Percentiles rank a stretch among this genome's conserved stretches.
These are phyloP conservation scores for Odontothrips loti DNA, from an alignment of 2,888 invertebrate species.

Conservation along the genomic window DNA sequence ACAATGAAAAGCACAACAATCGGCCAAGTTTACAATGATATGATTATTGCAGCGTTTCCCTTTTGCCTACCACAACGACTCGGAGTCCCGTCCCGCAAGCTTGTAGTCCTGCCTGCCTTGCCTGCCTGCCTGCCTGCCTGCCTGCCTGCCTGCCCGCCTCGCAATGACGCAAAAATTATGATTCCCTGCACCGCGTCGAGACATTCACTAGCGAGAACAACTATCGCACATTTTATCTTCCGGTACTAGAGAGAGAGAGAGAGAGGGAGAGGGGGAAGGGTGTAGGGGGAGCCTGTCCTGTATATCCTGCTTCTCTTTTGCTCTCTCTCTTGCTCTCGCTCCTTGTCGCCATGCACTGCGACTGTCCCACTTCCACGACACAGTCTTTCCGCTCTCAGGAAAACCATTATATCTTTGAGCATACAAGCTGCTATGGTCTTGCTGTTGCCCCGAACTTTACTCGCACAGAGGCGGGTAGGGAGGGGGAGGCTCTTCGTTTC, in stretches of 20 bases:
- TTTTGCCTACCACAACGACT: background rate
- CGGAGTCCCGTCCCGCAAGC: background rate
- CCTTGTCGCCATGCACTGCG: background rate
- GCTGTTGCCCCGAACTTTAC: conserved; percentile 3
- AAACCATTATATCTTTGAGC: conserved; percentile 25
- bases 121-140: background rate
- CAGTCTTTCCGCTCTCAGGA: conserved; percentile 14
- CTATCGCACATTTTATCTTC: conserved; percentile 25
- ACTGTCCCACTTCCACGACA: background rate
- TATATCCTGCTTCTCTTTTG: background rate
- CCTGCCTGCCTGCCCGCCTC: background rate
- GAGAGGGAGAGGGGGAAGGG: no score
- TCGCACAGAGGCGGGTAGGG: background rate
- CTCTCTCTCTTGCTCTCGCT: background rate
- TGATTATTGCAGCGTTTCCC: conserved; percentile 11
- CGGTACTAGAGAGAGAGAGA: background rate
- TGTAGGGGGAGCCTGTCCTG: no score
- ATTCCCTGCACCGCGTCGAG: conserved; percentile 3
- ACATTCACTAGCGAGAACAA: conserved; percentile 5
- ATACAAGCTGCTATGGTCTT: conserved; percentile 13
- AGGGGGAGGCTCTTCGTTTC: background rate
- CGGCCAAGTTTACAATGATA: conserved; percentile 25
- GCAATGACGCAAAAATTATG: conserved; percentile 20
- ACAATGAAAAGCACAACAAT: conserved; percentile 26
- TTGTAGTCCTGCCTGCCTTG: background rate